Evolutionary conservation across 2,888 invertebrate species (phyloP).

Genomic region (Plutella xylostella): DNA sequence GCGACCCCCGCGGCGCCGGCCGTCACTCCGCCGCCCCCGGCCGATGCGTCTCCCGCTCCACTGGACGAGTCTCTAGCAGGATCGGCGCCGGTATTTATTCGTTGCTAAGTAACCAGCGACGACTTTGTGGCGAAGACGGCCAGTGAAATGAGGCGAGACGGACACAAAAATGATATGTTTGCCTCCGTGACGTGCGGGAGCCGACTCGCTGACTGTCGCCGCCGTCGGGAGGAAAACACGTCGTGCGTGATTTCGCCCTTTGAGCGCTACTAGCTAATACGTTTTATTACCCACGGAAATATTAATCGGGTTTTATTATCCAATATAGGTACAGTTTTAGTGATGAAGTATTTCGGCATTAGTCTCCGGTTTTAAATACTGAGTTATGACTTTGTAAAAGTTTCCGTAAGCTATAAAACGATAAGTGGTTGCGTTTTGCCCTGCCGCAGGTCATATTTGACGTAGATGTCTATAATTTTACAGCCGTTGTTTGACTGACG

Average conservation of each 20-base stretch:
- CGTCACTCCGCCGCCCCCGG: conserved; percentile 27
- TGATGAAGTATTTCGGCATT: conserved; percentile 17
- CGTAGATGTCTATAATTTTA: no score
- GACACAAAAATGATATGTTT: conserved; percentile 49
- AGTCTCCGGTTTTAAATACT: neutral
- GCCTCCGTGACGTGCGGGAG: conserved; percentile 37
- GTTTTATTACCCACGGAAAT: conserved; percentile 25
- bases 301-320: conserved; percentile 19
- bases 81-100: conserved; percentile 49
- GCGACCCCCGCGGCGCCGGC: no score
- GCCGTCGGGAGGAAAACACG: conserved; percentile 37
- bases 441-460: no score
- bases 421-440: no score
- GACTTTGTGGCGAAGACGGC: conserved; percentile 47
- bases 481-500: no score
- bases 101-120: conserved; percentile 47
- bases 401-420: neutral
- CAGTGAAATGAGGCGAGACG: conserved; percentile 51
- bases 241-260: conserved; percentile 30
- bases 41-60: conserved; percentile 34
- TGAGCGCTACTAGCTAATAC: conserved; percentile 27
- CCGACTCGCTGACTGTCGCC: conserved; percentile 27
- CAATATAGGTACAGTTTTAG: conserved; percentile 20
- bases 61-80: conserved; percentile 36
- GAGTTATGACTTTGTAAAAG: neutral